phyloP scores from a whole-genome alignment of 2,888 invertebrate genomes.

The Elmis aenea region DNA sequence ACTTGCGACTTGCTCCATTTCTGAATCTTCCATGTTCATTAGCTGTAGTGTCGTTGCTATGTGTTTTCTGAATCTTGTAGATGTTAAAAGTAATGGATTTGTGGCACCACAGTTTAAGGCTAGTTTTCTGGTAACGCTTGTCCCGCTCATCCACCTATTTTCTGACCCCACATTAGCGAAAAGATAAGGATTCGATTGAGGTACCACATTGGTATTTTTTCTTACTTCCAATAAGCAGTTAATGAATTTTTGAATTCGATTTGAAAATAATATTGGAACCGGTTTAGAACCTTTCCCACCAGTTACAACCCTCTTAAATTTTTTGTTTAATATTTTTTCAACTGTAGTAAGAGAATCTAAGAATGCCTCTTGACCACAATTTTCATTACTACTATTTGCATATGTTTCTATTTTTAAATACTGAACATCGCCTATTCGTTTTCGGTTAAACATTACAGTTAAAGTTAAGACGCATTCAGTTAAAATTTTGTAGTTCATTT shows the following conservation, averaged over 20 bases:
- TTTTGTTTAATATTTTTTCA: constrained; percentile 12
- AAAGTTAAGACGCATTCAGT: constrained; percentile 18
- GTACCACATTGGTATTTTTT: constrained; percentile 18
- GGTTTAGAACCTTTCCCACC: constrained; percentile 20
- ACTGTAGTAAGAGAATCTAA: constrained; percentile 11
- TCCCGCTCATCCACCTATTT: constrained; percentile 24
- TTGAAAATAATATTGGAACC: constrained; percentile 19
- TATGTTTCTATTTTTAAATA: constrained; percentile 1
- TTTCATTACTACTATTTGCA: neutral
- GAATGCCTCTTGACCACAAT: constrained; percentile 15
- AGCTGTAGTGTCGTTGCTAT: constrained; percentile 13
- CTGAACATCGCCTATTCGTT: constrained; percentile 1
- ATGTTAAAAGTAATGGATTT: constrained; percentile 11
- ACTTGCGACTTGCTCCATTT: constrained; percentile 18
- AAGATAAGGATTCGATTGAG: constrained; percentile 21
- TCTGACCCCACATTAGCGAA: constrained; percentile 23
- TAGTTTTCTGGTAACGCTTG: constrained; percentile 17
- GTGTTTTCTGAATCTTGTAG: constrained; percentile 13
- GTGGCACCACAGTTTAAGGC: constrained; percentile 7
- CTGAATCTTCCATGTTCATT: constrained; percentile 9
- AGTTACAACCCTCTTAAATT: constrained; percentile 15
- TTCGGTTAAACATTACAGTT: constrained; percentile 12
- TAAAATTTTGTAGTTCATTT: constrained; percentile 20
- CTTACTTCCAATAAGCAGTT: constrained; percentile 15
- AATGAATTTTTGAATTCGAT: constrained; percentile 8